Evolutionary conservation across 2,888 invertebrate species (phyloP), one percentile per base, ranked within the genome.

Genomic region (Heliconius aoede): DNA sequence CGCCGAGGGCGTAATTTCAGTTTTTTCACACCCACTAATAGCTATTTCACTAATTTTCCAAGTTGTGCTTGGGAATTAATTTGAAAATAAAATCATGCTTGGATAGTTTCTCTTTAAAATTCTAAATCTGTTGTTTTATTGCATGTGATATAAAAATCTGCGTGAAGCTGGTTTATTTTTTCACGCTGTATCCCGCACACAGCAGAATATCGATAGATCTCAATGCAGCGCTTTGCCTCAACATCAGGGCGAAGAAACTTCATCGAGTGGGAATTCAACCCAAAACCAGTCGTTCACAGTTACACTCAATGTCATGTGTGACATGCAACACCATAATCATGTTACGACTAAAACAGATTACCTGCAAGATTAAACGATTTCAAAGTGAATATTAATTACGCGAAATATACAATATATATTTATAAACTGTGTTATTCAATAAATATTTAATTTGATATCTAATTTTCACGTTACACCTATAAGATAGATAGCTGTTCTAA

Each of bases 1-100:
- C 87, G 84, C 85, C 88, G 86, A 93, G 93, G 88, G 91, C 85
- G 86, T 93, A 93, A 94, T 94, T 93, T 90, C 89, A 88, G 84
- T 86, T 85, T 87, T 92, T 92, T 92, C 88, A 86, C 89, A 88
- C 89, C 89, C 84, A 86, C 87, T 89, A 89, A 90, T 87, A 88
- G 89, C 89, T 88, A 90, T 91, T 92, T 85, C 89, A 90, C 91
- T 91, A 91, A 91, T 93, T 92, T 88, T 85, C 86, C 86, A 88
- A 87, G 88, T 89, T 88, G 84, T 85, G 84, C 84, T 82, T 81
- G 79, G 68, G 79, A 82, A 82, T 83, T 82, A 78, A 80, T 81
- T 81, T 79, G 76, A 78, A 82, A 81, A 77, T 76, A 67, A 81
- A 80, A 76, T 76, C 69, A 73, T 65, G 72, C 71, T 75, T 46